Evolutionary conservation across 2,888 invertebrate genomes (phyloP).

Genomic region (Dolichopus griseipennis): DNA sequence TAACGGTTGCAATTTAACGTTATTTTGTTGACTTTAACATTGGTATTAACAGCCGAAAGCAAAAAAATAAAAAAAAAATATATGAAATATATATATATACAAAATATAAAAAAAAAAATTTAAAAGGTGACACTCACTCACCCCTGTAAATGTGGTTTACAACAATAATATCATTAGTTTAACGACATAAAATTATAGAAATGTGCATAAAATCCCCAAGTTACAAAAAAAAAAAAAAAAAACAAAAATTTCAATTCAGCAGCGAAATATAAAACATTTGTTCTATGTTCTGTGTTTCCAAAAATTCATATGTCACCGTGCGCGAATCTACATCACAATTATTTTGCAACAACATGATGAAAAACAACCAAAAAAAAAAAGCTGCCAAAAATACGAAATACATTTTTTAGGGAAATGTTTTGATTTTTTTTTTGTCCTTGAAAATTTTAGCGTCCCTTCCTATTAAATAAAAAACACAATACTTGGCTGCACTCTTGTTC

Average conservation of each 20-base stretch:
- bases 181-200: no score
- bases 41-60: not conserved
- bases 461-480: not conserved
- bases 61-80: no score
- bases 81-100: no score
- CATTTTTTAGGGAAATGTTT: not conserved
- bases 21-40: not conserved
- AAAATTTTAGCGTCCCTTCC: not conserved
- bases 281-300: no score
- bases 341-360: not conserved
- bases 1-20: conserved; percentile 1
- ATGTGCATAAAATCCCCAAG: no score
- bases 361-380: not conserved
- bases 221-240: no score
- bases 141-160: no score
- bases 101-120: not conserved
- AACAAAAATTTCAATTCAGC: no score
- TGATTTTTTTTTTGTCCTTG: conserved; percentile 1
- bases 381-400: not conserved
- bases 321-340: not conserved
- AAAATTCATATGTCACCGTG: no score
- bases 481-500: not conserved
- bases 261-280: no score
- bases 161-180: no score
- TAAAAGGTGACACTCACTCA: not conserved